Evolutionary conservation across 2,797 vertebrate genomes (phyloP), one percentile per base, ranked within the genome.

Genomic region (Pseudopleuronectes americanus): DNA sequence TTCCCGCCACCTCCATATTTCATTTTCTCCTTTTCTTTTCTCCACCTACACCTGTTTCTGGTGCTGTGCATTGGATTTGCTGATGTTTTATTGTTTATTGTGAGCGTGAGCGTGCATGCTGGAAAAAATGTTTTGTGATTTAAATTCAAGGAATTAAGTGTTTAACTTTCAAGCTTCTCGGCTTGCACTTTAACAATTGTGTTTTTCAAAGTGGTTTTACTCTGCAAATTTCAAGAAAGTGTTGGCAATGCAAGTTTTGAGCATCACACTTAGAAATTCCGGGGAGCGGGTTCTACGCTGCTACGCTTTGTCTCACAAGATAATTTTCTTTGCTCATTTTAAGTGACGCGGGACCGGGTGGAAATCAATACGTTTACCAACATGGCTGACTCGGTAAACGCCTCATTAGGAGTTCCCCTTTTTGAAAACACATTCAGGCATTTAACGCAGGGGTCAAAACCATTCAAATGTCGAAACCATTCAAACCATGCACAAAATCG

Each of bases 391-490:
- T 87, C 28, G 51, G 78, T 87, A 78, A 91, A 83, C 83, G 82
- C 64, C 80, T 89, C 77, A 86, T 87, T 89, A 90, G 64, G 64
- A 76, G 71, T 72, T 84, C 72, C 77, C 77, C 81, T 89, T 81
- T 78, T 71, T 68, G 41, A 84, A 80, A 80, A 48, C 17, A 48
- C 17, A 45, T 16, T 79, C 54, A 33, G 70, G 77, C 75, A 73
- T 70, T 72, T 72, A 81, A 55, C 47, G 5, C 51, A 14, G 43
- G 22, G 77, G 62, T 4, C 16, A 64, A 77, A 71, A 68, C 41
- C 47, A 59, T 70, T 76, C 36, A 33, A 57, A 76, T 48, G 62
- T 4, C 16, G 63, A 77, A 71, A 68, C 41, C 47, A 59, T 70
- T 76, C 36, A 33, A 57, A 76, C 43, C n/a, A n/a, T n/a, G n/a